Evolutionary conservation across 2,113 vertebrate genomes (phyloP).

Genomic region (Sturnira hondurensis): DNA sequence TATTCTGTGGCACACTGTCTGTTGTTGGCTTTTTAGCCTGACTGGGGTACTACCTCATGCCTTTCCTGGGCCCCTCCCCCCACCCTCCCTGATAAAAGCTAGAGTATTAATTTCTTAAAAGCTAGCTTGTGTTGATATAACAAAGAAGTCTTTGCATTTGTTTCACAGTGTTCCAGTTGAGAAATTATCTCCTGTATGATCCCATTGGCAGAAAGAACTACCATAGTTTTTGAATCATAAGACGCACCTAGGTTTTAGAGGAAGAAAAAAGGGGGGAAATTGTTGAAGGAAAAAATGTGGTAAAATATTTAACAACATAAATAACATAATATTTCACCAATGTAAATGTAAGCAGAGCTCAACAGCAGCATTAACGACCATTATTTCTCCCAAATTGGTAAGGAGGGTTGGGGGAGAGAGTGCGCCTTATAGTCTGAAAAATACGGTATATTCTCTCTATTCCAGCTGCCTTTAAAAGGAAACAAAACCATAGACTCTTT

Average conservation of each 20-base stretch:
- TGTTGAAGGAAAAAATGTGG: no score
- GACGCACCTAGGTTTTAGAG: no score
- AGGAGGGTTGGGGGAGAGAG: no score
- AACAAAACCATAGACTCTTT: neutral
- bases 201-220: neutral
- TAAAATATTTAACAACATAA: no score
- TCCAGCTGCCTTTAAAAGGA: conserved; percentile 5
- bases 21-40: conserved; percentile 7
- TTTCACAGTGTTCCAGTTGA: neutral
- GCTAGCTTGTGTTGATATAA: neutral
- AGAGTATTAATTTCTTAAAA: conserved; percentile 25
- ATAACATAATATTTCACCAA: no score
- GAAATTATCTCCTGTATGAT: conserved; percentile 11
- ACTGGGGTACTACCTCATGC: neutral
- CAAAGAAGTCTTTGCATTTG: neutral
- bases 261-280: no score
- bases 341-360: no score
- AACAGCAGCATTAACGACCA: no score
- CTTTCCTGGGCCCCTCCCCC: neutral
- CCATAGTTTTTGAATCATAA: no score
- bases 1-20: neutral
- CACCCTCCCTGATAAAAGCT: neutral
- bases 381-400: no score
- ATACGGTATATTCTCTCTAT: neutral
- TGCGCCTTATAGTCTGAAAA: no score